Evolutionary conservation across 2,797 vertebrate species (phyloP), one percentile per base, ranked within the genome.

Genomic region (Bradypodion pumilum): DNA sequence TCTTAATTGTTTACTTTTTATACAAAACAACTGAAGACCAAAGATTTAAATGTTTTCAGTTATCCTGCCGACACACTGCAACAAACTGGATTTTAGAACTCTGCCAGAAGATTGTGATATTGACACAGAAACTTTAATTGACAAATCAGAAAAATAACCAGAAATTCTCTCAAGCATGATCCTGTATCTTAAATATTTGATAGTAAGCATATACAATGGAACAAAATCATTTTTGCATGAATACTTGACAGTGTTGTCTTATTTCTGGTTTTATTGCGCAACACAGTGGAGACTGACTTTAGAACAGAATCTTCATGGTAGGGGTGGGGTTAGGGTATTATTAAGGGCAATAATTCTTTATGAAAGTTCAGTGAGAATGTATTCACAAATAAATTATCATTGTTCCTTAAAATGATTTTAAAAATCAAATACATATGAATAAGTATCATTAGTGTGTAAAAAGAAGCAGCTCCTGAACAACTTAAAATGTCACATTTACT

Each of bases 401-500:
- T 56, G 37, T 59, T 83, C 52, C 42, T 44, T 25, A 15, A 78
- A 21, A 29, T 12, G 68, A 66, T 69, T 1, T 86, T 80, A 86
- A 87, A 92, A 94, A 89, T 89, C 87, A 91, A 93, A 88, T 86
- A 84, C 74, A 44, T 49, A 86, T 0, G 27, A 89, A 92, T 88
- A 82, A 90, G 87, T 87, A 92, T 89, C 86, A 92, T 94, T 94
- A 94, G 91, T 93, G 89, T 91, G 84, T 44, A 91, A 90, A 87
- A 9, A 91, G 91, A 92, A 94, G 94, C 92, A 12, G 91, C 94
- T 92, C 96, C 94, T 88, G 91, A 95, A 93, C 93, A 95, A 92
- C 93, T 94, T 93, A 93, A 94, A 92, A 94, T 94, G 92, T 96
- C 94, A 96, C 92, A 89, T 96, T 93, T 94, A 90, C 93, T 92